A percentile compares a stretch with the other conserved stretches of the same genome.
Conservation (phyloP, 2,797 vertebrate species). For the Momotus momota region DNA sequence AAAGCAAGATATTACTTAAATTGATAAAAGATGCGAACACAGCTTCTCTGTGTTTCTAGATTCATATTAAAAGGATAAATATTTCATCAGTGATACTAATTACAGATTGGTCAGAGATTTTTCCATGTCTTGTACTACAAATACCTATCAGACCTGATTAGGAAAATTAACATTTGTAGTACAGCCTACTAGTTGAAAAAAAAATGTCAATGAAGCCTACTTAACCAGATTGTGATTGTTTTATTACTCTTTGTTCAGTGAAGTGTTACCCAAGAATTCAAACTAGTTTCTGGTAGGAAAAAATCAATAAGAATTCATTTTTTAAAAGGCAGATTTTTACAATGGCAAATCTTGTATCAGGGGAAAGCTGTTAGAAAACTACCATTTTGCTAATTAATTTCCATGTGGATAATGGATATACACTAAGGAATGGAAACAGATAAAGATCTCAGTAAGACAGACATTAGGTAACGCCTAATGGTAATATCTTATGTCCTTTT, state of each 20-base stretch:
- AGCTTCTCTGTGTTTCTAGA: constrained; percentile 72
- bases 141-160: constrained; percentile 70
- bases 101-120: constrained; percentile 80
- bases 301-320: background rate
- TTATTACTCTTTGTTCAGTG: constrained; percentile 37
- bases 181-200: constrained; percentile 39
- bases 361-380: background rate
- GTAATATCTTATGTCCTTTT: background rate
- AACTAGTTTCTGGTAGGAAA: background rate
- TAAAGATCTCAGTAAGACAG: background rate
- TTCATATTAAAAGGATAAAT: constrained; percentile 81
- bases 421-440: background rate
- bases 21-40: constrained; percentile 78
- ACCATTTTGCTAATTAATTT: constrained; percentile 33
- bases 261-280: background rate
- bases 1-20: constrained; percentile 78
- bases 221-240: constrained; percentile 2
- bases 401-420: background rate
- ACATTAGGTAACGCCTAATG: background rate
- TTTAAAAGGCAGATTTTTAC: background rate
- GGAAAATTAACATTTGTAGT: constrained; percentile 71
- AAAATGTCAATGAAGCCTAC: background rate
- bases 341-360: background rate
- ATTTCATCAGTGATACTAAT: constrained; percentile 78
- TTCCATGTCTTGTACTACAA: constrained; percentile 65